Evolutionary conservation across 2,113 vertebrate genomes (phyloP), one percentile per base, ranked within the genome.

Genomic region (Paracyprichromis sp.): DNA sequence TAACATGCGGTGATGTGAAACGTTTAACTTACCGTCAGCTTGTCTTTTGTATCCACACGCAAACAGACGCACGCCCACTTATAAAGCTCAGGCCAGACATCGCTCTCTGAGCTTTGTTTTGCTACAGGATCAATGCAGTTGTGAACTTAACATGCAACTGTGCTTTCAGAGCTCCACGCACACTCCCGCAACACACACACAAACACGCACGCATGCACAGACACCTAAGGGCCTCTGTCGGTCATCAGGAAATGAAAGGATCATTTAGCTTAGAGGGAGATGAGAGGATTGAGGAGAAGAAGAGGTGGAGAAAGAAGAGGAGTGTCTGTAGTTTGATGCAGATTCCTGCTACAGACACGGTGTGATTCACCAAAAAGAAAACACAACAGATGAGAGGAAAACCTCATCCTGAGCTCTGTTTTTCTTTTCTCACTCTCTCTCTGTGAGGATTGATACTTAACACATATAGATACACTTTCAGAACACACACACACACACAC

Each of bases 211-310:
- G 56, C 88, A 93, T 45, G 79, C 88, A 86, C 92, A 92, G 96
- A 96, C 96, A 97, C 97, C 97, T 96, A 92, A 96, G 97, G 97
- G 97, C 95, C 95, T 89, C 34, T 76, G 92, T 89, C 94, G 95
- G 95, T 96, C 95, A 96, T 97, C 95, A 98, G 97, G 97, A 99
- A 99, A 98, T 98, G 95, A 98, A 98, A 97, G 97, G 97, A 98
- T 98, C 97, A 97, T 97, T 98, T 97, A 97, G 97, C 97, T 96
- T 96, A 95, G 96, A 92, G 87, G 83, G 86, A 95, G 94, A 94
- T 92, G 92, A 91, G 91, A 92, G 88, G 92, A 90, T 90, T 86
- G 88, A 86, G 85, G 80, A 89, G 80, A 78, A 93, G 73, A 14
- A 86, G 90, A 90, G 86, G 83, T 84, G 80, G 84, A 90, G 90